Evolutionary conservation across 1,140 invertebrate genomes (phyloP), one percentile per base, ranked within the genome.

Genomic region (Nephila pilipes): DNA sequence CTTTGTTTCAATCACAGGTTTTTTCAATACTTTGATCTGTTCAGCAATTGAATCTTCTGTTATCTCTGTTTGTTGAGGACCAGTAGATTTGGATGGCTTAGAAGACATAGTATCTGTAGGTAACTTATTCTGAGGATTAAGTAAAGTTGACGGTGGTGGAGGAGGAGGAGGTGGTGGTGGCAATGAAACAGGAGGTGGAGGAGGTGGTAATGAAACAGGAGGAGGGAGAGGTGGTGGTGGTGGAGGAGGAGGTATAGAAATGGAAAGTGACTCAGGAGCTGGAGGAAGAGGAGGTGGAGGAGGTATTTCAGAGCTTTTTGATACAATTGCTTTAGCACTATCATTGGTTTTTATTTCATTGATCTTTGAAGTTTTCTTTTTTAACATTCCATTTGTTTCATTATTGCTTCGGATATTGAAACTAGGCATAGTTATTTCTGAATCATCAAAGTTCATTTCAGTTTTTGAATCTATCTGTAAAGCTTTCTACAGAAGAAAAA

Each of bases 11-110:
- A 25, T 16, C 6, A 55, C 22, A 38, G 29, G 29, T 63, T 93
- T 93, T 32, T 93, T 93, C 10, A 93, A 29, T 0, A 25, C 36
- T 36, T 93, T 93, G 16, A 93, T 18, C 55, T 93, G 80, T 20
- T 69, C 58, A 20, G 16, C 22, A 57, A 92, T 92, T n/a, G 75
- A 32, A 36, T 25, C 22, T 85, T 92, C 58, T n/a, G 90, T 32
- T 54, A 92, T 85, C 32, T 91, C 80, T 25, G 57, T 55, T 91
- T 29, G 38, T 5, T 12, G 29, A 18, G 12, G 20, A 46, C 18
- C 36, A 6, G 25, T 12, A n/a, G 83, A 38, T 22, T 20, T 25
- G 20, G 29, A n/a, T 32, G 87, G 16, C n/a, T 80, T 38, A 14
- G 75, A 57, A 36, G 87, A 83, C 20, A n/a, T 2, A 63, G 54